Evolutionary conservation across 2,113 vertebrate species (phyloP).

Genomic region (Gopherus evgoodei): DNA sequence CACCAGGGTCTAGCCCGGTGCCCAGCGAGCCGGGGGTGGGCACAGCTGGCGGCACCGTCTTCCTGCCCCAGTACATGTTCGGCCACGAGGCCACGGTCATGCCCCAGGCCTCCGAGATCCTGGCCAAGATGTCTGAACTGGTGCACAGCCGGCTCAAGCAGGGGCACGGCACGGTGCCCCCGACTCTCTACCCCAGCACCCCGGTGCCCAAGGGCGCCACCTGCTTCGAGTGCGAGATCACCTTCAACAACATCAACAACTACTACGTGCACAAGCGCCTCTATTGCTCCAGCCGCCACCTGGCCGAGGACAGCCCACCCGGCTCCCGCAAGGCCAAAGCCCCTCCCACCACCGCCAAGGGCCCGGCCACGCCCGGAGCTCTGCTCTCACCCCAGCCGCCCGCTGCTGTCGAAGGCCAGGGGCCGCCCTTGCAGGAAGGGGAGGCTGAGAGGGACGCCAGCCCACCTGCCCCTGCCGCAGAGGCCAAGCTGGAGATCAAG

Average conservation of each 20-base stretch:
- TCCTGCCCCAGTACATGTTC: conserved; percentile 91
- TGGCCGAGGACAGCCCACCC: conserved; percentile 76
- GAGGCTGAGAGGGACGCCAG: conserved; percentile 58
- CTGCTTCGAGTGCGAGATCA: conserved; percentile 97
- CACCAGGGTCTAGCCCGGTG: conserved; percentile 90
- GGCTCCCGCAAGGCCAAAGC: conserved; percentile 69
- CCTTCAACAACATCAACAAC: conserved; percentile 97
- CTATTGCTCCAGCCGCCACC: conserved; percentile 94
- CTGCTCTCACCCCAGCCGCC: conserved; percentile 52
- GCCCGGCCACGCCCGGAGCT: neutral
- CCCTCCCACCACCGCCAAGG: neutral
- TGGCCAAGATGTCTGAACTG: conserved; percentile 98
- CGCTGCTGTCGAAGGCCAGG: conserved; percentile 56
- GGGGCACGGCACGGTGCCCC: conserved; percentile 77
- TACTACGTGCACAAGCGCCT: conserved; percentile 98
- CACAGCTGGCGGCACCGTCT: conserved; percentile 83
- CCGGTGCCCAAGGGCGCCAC: conserved; percentile 90
- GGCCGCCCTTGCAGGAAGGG: conserved; percentile 69
- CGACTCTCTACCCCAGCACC: conserved; percentile 60
- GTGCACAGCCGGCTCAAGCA: conserved; percentile 95
- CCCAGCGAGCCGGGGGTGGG: conserved; percentile 80
- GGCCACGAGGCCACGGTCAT: conserved; percentile 87
- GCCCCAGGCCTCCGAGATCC: conserved; percentile 94
- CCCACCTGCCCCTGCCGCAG: fast-evolving
- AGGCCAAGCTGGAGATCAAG: conserved; percentile 78